A percentile compares a stretch with the other conserved stretches of the same genome.
phyloP scores from a whole-genome alignment of 2,888 invertebrate genomes.

The Falcaria lacertinaria region DNA sequence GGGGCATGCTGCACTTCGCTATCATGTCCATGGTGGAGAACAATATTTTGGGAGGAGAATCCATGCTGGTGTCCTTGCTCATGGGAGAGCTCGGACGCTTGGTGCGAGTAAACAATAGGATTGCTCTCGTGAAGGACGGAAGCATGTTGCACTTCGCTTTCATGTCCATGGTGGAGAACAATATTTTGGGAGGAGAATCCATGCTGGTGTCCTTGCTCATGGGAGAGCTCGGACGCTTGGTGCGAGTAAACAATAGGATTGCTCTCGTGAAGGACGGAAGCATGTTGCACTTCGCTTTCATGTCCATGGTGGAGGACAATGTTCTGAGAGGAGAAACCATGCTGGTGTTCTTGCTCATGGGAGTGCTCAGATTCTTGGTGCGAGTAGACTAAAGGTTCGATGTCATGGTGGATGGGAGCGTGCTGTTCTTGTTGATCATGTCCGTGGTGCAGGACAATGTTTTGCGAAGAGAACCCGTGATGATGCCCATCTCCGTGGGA shows the following conservation, averaged over 20 bases:
- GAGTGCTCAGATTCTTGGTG: conserved; percentile 6
- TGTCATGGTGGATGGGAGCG: conserved; percentile 11
- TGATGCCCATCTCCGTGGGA: conserved; percentile 9
- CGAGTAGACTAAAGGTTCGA: not conserved
- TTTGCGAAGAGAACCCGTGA: conserved; percentile 36
- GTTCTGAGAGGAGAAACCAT: not conserved
- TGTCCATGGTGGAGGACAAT: not conserved
- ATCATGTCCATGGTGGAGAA: not conserved
- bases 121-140: no score
- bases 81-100: no score
- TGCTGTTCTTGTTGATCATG: conserved; percentile 26
- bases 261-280: not conserved
- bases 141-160: not conserved
- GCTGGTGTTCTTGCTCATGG: conserved; percentile 1
- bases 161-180: not conserved
- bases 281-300: not conserved
- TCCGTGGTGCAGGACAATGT: conserved; percentile 37
- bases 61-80: no score
- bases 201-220: not conserved
- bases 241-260: no score
- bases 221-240: no score
- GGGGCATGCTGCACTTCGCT: not conserved
- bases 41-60: not conserved
- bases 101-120: no score
- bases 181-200: not conserved